Conservation (phyloP, 2,113 vertebrate genomes). For the Takifugu bimaculatus region DNA sequence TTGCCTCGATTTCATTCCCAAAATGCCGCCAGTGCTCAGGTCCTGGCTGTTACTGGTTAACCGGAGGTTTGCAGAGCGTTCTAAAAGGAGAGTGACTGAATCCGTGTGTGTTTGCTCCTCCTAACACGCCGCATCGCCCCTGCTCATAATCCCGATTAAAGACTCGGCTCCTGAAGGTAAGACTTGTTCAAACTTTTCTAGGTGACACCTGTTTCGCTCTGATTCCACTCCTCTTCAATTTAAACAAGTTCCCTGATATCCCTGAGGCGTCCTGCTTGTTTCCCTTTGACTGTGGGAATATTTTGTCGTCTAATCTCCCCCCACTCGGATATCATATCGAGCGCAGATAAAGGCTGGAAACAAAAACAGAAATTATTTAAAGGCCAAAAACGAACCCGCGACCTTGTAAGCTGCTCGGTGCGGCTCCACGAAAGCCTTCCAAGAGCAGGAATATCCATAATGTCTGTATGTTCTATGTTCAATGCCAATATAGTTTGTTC, state of each 20-base stretch:
- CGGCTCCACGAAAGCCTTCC: neutral
- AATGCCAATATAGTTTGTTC: too few species aligned
- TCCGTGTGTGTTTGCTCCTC: neutral
- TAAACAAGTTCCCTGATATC: too few species aligned
- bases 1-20: too few species aligned
- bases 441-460: too few species aligned
- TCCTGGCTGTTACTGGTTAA: conserved; percentile 19
- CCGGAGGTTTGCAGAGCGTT: conserved; percentile 8
- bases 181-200: neutral
- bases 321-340: conserved; percentile 14
- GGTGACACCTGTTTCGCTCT: too few species aligned
- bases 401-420: conserved; percentile 12
- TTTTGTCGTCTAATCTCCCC: conserved; percentile 1
- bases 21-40: neutral
- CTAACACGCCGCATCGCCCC: neutral
- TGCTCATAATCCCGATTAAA: conserved; percentile 1
- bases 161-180: conserved; percentile 18
- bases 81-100: conserved; percentile 1
- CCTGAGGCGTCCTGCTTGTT: neutral
- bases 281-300: neutral
- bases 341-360: conserved; percentile 5
- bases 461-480: too few species aligned
- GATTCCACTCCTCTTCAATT: too few species aligned
- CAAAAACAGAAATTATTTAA: conserved; percentile 33
- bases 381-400: conserved; percentile 17